Conservation (phyloP, 2,888 invertebrate species). For the Orthosia incerta region DNA sequence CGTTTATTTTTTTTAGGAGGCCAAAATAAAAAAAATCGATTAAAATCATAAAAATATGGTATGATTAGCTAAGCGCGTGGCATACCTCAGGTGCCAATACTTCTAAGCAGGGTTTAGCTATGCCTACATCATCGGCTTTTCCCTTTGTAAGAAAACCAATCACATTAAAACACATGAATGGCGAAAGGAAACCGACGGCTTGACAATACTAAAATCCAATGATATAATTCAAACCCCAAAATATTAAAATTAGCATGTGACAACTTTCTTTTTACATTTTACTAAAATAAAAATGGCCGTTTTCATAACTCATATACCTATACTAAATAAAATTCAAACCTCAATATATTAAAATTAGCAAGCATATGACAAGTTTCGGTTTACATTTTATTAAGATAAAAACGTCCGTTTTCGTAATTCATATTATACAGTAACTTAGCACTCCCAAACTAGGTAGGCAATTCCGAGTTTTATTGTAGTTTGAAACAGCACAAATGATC, state of each 20-base stretch:
- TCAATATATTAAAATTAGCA: constrained; percentile 4
- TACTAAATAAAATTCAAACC: constrained; percentile 17
- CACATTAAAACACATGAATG: not conserved
- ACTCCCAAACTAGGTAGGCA: not conserved
- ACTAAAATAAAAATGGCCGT: not conserved
- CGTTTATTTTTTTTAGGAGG: too few relatives aligned
- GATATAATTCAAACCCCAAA: constrained; percentile 8
- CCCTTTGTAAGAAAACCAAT: not conserved
- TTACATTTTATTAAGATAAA: not conserved
- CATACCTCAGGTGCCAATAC: too few relatives aligned
- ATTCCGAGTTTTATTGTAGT: not conserved
- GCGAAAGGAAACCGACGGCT: not conserved
- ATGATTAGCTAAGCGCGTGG: too few relatives aligned
- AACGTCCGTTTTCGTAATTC: not conserved
- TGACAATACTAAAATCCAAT: not conserved
- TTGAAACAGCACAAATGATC: not conserved
- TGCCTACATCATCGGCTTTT: not conserved
- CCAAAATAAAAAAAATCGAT: too few relatives aligned
- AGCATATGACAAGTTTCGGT: constrained; percentile 1
- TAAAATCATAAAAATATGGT: too few relatives aligned
- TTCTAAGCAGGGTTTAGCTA: too few relatives aligned
- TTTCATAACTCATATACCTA: constrained; percentile 1
- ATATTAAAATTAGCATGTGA: constrained; percentile 10
- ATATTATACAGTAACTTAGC: not conserved
- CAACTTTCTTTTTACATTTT: constrained; percentile 1